Conservation (phyloP, 2,888 invertebrate species). For the Entomobrya proxima region DNA sequence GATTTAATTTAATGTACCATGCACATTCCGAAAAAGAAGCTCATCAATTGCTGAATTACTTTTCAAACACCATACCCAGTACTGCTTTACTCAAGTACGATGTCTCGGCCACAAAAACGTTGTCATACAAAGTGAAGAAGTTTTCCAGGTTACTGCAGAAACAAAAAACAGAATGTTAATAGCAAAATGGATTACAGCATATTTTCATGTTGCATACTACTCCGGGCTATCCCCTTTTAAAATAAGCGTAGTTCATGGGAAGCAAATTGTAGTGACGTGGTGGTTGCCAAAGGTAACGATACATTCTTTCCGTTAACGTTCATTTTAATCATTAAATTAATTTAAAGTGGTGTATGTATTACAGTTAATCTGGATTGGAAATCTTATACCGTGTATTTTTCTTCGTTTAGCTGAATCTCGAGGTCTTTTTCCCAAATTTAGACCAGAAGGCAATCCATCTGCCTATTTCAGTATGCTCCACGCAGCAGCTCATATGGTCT, state of each 20-base stretch:
- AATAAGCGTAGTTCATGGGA: neutral
- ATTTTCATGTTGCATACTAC: slow-evolving; percentile 15
- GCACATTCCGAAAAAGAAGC: no score
- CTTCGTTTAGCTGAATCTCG: slow-evolving; percentile 36
- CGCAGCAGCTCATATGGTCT: neutral
- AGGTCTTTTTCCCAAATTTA: neutral
- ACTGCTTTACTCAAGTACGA: no score
- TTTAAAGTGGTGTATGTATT: no score
- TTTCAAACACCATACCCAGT: no score
- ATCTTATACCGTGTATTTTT: slow-evolving; percentile 1
- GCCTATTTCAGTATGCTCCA: slow-evolving; percentile 31
- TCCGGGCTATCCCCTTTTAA: neutral
- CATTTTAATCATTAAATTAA: no score
- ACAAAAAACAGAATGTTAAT: neutral
- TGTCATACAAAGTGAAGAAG: no score
- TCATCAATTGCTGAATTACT: no score
- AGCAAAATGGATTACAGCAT: neutral
- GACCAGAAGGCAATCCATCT: neutral
- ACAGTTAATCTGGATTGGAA: neutral
- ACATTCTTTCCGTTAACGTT: no score
- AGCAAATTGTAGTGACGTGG: neutral
- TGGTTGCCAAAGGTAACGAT: slow-evolving; percentile 35
- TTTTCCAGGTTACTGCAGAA: no score
- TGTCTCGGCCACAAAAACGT: no score
- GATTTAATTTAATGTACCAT: no score